phyloP scores from a whole-genome alignment of 2,888 invertebrate genomes.

The Blera fallax region DNA sequence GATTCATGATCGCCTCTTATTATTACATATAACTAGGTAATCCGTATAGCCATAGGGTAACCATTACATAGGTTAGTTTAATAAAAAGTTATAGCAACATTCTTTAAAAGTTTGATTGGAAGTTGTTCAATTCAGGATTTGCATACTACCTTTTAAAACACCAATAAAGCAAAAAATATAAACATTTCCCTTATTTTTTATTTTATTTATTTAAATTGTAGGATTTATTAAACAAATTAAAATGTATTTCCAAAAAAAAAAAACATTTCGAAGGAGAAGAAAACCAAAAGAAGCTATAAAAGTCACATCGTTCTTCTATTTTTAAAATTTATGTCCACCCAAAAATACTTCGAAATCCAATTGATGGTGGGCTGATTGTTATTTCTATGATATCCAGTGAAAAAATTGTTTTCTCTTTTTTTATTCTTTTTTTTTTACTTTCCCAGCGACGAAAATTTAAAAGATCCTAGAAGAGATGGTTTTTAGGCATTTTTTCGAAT shows the following conservation, averaged over 20 bases:
- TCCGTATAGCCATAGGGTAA: too few relatives aligned
- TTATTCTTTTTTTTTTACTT: slow-evolving; percentile 46
- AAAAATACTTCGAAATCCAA: slow-evolving; percentile 55
- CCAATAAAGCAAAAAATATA: not conserved
- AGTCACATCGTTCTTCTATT: slow-evolving; percentile 1
- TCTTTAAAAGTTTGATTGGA: too few relatives aligned
- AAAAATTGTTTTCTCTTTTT: slow-evolving; percentile 18
- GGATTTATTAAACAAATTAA: slow-evolving; percentile 26
- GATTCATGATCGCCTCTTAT: too few relatives aligned
- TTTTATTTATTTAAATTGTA: slow-evolving; percentile 9
- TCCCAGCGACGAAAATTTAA: slow-evolving; percentile 70
- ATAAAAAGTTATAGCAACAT: too few relatives aligned
- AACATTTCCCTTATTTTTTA: not conserved
- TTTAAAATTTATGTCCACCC: slow-evolving; percentile 38
- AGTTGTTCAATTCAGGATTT: too few relatives aligned
- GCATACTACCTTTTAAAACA: not conserved
- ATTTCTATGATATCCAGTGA: slow-evolving; percentile 28
- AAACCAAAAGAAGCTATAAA: not conserved
- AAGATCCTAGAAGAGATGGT: slow-evolving; percentile 65
- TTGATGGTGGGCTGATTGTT: slow-evolving; percentile 38
- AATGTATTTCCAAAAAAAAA: not conserved
- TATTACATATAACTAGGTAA: too few relatives aligned
- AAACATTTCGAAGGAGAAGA: slow-evolving; percentile 13
- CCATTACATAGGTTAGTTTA: too few relatives aligned
- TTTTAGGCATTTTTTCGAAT: slow-evolving; percentile 45